phyloP scores from a whole-genome alignment of 2,888 invertebrate genomes.

The Calameuta idolon region DNA sequence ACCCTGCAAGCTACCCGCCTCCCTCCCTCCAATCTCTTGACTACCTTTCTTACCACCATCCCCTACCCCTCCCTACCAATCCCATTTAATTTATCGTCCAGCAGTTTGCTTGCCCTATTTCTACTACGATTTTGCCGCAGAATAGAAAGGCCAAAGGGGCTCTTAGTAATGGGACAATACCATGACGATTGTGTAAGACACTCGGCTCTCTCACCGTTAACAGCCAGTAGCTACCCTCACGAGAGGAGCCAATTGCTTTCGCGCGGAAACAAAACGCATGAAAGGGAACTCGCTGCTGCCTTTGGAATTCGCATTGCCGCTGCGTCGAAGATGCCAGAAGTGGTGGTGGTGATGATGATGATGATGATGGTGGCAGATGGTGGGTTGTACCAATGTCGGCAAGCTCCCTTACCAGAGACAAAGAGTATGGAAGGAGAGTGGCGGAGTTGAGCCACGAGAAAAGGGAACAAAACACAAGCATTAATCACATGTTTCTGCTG shows the following conservation, averaged over 20 bases:
- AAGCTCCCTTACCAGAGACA: background rate
- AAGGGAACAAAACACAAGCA: conserved; percentile 37
- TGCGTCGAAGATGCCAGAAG: background rate
- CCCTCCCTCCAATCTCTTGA: background rate
- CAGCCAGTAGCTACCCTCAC: conserved; percentile 1
- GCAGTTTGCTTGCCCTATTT: background rate
- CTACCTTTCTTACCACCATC: background rate
- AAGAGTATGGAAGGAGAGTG: conserved; percentile 17
- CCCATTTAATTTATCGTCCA: background rate
- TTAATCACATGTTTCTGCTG: conserved; percentile 51
- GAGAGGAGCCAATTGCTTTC: background rate
- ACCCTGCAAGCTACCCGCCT: background rate
- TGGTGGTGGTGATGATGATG: background rate
- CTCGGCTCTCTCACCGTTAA: conserved; percentile 8
- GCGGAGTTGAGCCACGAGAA: conserved; percentile 14
- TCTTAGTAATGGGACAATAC: conserved; percentile 3
- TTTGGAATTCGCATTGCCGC: background rate
- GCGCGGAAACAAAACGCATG: conserved; percentile 4
- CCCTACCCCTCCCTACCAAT: background rate
- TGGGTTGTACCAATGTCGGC: background rate
- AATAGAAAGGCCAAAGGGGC: background rate
- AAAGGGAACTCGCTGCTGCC: conserved; percentile 14
- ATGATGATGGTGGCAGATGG: background rate
- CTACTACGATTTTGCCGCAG: background rate
- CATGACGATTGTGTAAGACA: conserved; percentile 11